These are phyloP conservation scores for Bathynomus jamesi DNA, from an alignment of 1,140 invertebrate genomes.

Conservation along the genomic window DNA sequence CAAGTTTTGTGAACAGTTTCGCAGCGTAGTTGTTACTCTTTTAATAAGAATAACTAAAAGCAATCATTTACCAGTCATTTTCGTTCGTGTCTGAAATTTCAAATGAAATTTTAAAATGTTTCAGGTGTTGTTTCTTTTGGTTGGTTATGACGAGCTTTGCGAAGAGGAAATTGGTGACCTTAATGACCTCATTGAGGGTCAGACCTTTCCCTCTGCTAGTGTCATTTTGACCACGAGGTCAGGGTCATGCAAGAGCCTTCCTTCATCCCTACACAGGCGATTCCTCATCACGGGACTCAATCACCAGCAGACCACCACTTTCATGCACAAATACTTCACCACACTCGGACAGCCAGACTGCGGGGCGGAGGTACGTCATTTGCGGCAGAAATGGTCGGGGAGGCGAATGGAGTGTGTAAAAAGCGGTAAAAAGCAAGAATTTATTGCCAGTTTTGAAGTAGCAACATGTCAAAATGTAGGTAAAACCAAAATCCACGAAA, in stretches of 20 bases:
- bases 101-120: too few relatives aligned
- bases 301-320: slow-evolving; percentile 47
- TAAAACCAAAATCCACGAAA: too few relatives aligned
- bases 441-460: too few relatives aligned
- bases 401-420: too few relatives aligned
- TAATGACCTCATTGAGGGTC: slow-evolving; percentile 49
- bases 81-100: too few relatives aligned
- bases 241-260: slow-evolving; percentile 35
- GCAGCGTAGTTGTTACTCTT: too few relatives aligned
- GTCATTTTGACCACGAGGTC: slow-evolving; percentile 49
- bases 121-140: slow-evolving; percentile 49
- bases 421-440: too few relatives aligned
- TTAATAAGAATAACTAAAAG: too few relatives aligned
- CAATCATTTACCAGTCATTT: too few relatives aligned
- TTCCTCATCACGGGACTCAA: slow-evolving; percentile 49
- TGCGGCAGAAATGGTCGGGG: too few relatives aligned
- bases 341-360: slow-evolving; percentile 43
- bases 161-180: slow-evolving; percentile 45
- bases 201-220: slow-evolving; percentile 49
- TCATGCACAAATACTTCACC: slow-evolving; percentile 47
- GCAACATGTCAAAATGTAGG: too few relatives aligned
- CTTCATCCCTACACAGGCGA: slow-evolving; percentile 46
- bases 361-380: slow-evolving; percentile 28
- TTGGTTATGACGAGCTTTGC: slow-evolving; percentile 48
- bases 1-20: too few relatives aligned